phyloP scores from a whole-genome alignment of 2,797 vertebrate species.

The Coranthus polyacanthus region DNA sequence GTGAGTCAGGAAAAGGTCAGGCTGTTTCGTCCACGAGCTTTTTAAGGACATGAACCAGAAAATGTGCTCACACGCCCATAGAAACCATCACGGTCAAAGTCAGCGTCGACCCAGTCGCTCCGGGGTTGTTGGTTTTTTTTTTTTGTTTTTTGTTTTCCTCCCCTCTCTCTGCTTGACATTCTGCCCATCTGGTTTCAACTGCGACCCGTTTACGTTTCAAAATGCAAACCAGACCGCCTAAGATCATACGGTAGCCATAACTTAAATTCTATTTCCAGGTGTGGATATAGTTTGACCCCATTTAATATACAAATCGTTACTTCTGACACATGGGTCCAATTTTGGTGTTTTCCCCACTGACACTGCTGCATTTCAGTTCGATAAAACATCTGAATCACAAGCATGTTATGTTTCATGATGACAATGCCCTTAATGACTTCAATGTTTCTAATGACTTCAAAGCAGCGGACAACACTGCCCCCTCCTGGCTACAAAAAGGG shows the following conservation, averaged over 20 bases:
- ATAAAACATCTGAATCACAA: constrained; percentile 41
- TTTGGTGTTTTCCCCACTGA: constrained; percentile 24
- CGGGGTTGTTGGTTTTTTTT: background rate
- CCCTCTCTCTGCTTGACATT: constrained; percentile 34
- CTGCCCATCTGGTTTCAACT: constrained; percentile 7
- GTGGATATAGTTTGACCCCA: constrained; percentile 34
- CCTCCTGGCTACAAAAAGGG: constrained; percentile 49
- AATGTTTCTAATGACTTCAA: constrained; percentile 21
- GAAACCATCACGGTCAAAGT: background rate
- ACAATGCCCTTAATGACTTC: constrained; percentile 32
- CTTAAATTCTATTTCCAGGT: constrained; percentile 31
- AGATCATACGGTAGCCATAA: constrained; percentile 5
- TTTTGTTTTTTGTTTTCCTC: too few relatives aligned
- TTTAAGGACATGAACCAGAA: constrained; percentile 29
- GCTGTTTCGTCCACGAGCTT: constrained; percentile 12
- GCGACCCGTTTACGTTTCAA: background rate
- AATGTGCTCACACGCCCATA: constrained; percentile 18
- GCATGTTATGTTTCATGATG: constrained; percentile 32
- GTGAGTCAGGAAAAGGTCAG: constrained; percentile 5
- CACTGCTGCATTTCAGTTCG: background rate
- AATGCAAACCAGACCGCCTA: constrained; percentile 6
- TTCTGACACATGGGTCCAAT: constrained; percentile 25
- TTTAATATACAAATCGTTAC: constrained; percentile 45
- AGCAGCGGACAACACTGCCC: constrained; percentile 60
- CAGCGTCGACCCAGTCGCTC: constrained; percentile 8